Conservation (phyloP, 2,113 vertebrate genomes). For the Phyllostomus hastatus region DNA sequence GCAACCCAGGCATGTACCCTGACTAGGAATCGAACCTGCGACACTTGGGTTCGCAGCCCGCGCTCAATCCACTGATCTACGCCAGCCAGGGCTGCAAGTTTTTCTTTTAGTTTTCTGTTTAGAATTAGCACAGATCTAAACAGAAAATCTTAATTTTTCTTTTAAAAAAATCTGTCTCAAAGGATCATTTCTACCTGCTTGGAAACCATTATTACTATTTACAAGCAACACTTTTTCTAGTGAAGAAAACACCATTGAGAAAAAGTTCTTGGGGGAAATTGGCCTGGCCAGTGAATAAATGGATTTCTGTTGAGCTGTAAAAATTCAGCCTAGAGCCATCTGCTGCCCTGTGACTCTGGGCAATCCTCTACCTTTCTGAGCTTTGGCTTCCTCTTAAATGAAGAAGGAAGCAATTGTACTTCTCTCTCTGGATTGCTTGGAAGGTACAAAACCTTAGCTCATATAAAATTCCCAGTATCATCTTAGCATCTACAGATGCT, state of each 20-base stretch:
- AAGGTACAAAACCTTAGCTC: not conserved
- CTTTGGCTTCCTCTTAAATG: not conserved
- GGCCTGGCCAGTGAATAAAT: not conserved
- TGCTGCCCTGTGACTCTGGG: not conserved
- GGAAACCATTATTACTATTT: constrained; percentile 13
- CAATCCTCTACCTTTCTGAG: not conserved
- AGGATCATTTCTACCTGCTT: not conserved
- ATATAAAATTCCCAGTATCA: not conserved
- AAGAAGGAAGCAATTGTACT: not conserved
- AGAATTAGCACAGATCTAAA: constrained; percentile 28
- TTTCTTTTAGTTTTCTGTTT: not conserved
- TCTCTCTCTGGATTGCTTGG: not conserved
- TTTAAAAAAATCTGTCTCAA: not conserved
- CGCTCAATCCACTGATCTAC: too few species aligned
- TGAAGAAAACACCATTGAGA: not conserved
- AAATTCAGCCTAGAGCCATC: not conserved
- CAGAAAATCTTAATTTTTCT: not conserved
- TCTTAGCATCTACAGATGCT: not conserved
- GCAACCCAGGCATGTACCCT: too few species aligned
- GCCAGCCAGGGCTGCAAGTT: not conserved
- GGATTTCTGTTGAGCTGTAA: not conserved
- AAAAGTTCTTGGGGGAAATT: not conserved
- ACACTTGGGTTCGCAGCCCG: too few species aligned
- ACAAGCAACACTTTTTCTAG: not conserved
- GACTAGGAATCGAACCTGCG: too few species aligned